Evolutionary conservation across 2,113 vertebrate species (phyloP).

Genomic region (Cardinalis cardinalis): DNA sequence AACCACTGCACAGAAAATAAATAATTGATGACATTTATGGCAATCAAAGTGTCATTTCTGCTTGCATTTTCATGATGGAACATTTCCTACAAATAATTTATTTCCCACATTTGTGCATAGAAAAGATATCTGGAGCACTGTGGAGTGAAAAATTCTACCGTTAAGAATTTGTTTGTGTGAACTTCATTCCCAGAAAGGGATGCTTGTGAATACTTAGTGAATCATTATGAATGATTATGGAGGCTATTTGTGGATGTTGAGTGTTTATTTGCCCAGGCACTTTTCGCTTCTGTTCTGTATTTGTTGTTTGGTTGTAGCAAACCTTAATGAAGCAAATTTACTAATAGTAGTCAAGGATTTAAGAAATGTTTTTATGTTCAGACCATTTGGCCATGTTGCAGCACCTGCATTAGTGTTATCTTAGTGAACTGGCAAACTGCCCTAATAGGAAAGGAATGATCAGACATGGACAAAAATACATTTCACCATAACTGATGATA

Average conservation of each 20-base stretch:
- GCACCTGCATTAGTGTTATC: background rate
- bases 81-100: background rate
- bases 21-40: slow-evolving; percentile 10
- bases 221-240: background rate
- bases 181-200: background rate
- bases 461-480: background rate
- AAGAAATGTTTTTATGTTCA: background rate
- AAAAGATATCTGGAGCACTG: background rate
- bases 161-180: background rate
- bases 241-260: background rate
- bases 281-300: background rate
- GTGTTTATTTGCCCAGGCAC: background rate
- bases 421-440: background rate
- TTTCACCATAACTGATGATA: background rate
- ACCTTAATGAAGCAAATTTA: background rate
- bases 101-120: background rate
- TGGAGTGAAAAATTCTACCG: background rate
- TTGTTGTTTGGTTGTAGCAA: background rate
- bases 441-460: background rate
- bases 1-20: slow-evolving; percentile 33
- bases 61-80: background rate
- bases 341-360: background rate
- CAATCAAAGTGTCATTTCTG: background rate
- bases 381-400: background rate
- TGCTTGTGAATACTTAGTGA: background rate